Percentiles rank a stretch among this genome's conserved stretches.
Conservation (phyloP, 2,797 vertebrate genomes). For the Chrosomus eos region DNA sequence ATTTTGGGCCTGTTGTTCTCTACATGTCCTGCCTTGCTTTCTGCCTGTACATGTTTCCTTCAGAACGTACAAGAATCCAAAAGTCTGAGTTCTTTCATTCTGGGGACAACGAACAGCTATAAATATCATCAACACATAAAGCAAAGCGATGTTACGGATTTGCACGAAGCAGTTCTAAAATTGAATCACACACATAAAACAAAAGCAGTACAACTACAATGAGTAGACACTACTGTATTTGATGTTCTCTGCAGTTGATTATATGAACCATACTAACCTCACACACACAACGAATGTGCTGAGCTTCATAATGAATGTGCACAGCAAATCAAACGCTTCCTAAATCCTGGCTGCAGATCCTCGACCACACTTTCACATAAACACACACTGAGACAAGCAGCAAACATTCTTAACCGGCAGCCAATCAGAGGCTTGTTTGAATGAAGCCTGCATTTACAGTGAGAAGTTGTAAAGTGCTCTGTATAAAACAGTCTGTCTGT, state of each 20-base stretch:
- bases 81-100: not conserved
- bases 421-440: slow-evolving; percentile 42
- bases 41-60: not conserved
- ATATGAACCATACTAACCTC: slow-evolving; percentile 2
- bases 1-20: slow-evolving; percentile 9
- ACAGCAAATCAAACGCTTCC: slow-evolving; percentile 40
- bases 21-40: slow-evolving; percentile 24
- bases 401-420: slow-evolving; percentile 8
- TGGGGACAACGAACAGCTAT: not conserved
- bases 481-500: slow-evolving; percentile 44
- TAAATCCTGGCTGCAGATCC: slow-evolving; percentile 22
- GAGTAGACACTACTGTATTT: not conserved
- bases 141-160: not conserved
- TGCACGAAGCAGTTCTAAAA: not conserved
- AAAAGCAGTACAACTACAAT: not conserved
- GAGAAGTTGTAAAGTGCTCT: slow-evolving; percentile 43
- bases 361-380: slow-evolving; percentile 34
- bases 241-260: not conserved
- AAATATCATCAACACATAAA: slow-evolving; percentile 4
- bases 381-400: slow-evolving; percentile 29
- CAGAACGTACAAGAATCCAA: not conserved
- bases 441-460: slow-evolving; percentile 53
- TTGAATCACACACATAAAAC: not conserved
- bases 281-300: slow-evolving; percentile 19
- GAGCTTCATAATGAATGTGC: slow-evolving; percentile 16